Percentiles rank a stretch among this genome's conserved stretches.
Conservation (phyloP, 2,888 invertebrate species). For the Anticlea derivata region DNA sequence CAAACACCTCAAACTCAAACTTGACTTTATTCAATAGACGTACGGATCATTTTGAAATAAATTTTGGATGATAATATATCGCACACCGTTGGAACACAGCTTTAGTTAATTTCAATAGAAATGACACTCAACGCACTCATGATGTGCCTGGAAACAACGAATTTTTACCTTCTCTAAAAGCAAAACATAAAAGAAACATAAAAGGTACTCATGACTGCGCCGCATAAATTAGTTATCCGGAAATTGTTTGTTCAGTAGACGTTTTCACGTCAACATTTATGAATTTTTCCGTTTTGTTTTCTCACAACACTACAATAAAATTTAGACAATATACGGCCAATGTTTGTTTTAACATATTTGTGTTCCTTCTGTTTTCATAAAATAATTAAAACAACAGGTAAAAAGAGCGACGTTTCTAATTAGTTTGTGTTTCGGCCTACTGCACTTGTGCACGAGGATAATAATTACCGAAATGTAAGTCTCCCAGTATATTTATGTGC, state of each 20-base stretch:
- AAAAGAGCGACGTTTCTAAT: constrained; percentile 41
- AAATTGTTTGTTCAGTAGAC: constrained; percentile 75
- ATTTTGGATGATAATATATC: no score
- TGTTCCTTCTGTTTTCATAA: constrained; percentile 14
- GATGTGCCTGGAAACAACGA: not conserved
- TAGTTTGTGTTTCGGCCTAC: constrained; percentile 35
- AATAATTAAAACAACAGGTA: constrained; percentile 25
- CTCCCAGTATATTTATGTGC: no score
- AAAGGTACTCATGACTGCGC: constrained; percentile 64
- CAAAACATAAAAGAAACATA: constrained; percentile 76
- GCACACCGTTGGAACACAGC: no score
- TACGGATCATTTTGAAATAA: no score
- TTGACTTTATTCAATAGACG: no score
- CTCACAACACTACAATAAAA: constrained; percentile 22
- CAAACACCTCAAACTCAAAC: no score
- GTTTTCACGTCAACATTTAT: constrained; percentile 71
- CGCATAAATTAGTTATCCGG: constrained; percentile 81
- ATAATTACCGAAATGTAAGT: not conserved
- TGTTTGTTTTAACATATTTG: constrained; percentile 38
- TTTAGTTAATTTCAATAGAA: no score
- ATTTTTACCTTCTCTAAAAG: constrained; percentile 1
- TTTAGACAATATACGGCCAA: constrained; percentile 28
- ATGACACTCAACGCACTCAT: not conserved
- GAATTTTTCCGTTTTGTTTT: constrained; percentile 57
- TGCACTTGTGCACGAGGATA: not conserved